Base-by-base conservation (phyloP, 2,797 vertebrate species). In the Novumbra hubbsi region DNA sequence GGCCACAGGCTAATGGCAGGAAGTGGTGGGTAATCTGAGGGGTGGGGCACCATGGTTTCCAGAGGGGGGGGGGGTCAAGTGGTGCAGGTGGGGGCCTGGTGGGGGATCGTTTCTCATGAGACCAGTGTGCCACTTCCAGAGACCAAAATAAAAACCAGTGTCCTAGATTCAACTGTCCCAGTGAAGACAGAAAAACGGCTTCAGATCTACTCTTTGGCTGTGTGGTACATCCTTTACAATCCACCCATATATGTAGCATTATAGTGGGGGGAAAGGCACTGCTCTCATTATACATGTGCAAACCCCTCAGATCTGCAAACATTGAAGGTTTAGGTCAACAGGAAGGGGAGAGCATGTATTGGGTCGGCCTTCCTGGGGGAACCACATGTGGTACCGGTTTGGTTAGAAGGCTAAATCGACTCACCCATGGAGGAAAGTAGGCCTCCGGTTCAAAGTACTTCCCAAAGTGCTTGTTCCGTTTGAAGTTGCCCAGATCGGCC, bases 351-450 rank as follows among this genome's bases (percentile, higher is more conserved):
- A 45, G 9, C 11, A 45, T 45, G 41, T 45, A 45, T 6, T 19
- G 19, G 55, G 19, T 38, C 8, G 19, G 41, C 27, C 7, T 38
- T 4, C 30, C 28, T 21, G 7, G 28, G 48, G 55, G 62, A 63
- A 41, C 30, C 24, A 38, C 63, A 7, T 50, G n/a, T 3, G 16
- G 55, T 41, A 70, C 32, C 52, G 38, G 17, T 16, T 32, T 21
- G 55, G 55, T 57, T 57, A 24, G 55, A 57, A 41, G 32, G 12
- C 32, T 50, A 32, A 49, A 52, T 38, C 11, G 62, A 85, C 95
- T 94, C 92, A 99, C 98, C 98, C 97, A 99, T 3, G 96, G 88
- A 0, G 98, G 98, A 86, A 99, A 99, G 91, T 99, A 99, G 34
- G 95, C 94, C 81, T 98, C 97, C 0, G 98, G 98, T 84, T 99